These are phyloP conservation scores for Halocynthia aurantium DNA, from an alignment of 23 tunicate species.

Conservation along the genomic window DNA sequence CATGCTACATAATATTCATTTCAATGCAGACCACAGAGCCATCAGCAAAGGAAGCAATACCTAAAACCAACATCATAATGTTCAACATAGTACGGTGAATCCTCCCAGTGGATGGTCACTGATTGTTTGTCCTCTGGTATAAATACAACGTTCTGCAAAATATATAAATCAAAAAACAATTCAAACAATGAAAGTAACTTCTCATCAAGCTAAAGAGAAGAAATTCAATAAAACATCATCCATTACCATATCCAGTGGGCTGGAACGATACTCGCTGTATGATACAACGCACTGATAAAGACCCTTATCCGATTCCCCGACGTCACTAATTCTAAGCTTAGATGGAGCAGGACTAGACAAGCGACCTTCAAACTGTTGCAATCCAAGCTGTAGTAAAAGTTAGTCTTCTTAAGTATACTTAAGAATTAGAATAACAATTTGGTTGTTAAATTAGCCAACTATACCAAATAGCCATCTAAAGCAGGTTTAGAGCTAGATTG, in stretches of 20 bases:
- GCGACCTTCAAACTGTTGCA: not conserved
- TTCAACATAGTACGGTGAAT: not conserved
- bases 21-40: no score
- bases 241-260: not conserved
- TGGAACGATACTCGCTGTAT: not conserved
- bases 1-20: no score
- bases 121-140: constrained; percentile 16
- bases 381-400: not conserved
- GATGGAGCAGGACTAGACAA: constrained; percentile 1
- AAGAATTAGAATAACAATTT: no score
- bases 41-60: not conserved
- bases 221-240: no score
- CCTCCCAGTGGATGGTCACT: not conserved
- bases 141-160: constrained; percentile 5
- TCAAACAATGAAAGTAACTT: no score
- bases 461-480: no score
- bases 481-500: no score
- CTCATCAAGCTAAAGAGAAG: no score
- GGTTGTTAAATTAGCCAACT: no score
- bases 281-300: constrained; percentile 2
- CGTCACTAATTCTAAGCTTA: constrained; percentile 1
- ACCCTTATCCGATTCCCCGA: not conserved
- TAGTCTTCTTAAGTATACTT: no score
- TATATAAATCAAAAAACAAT: no score
- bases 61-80: constrained; percentile 6